Base-by-base conservation (phyloP, 2,797 vertebrate species). In the Fistularia commersonii region DNA sequence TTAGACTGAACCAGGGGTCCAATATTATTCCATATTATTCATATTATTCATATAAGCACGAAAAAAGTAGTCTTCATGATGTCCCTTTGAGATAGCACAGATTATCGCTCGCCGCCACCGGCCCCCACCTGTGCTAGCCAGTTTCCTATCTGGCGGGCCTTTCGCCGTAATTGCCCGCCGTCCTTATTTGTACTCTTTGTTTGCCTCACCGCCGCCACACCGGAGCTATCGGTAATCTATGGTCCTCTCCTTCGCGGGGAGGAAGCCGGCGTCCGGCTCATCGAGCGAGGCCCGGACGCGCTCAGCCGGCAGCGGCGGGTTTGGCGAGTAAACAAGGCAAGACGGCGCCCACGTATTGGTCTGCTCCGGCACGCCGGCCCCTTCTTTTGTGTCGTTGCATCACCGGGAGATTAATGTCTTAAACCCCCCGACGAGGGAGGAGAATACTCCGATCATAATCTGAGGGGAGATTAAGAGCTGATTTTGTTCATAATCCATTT, bases 61-160 rank as follows among this genome's bases (percentile, higher is more conserved):
- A 33, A 72, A 89, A 87, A 91, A 90, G 87, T 85, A 87, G 84
- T 85, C 82, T 67, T 80, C 84, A 87, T 86, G 87, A 90, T 90
- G 88, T 90, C 85, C 87, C 79, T 85, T 80, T 82, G 81, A 85
- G 83, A 88, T 88, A 78, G 74, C 69, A 74, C 56, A 87, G 85
- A 89, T 90, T 90, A 87, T 72, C 68, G 57, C 62, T 84, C 23
- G 23, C 23, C 23, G 23, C 23, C 23, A 4, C 23, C 23, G 23
- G 23, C 23, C 23, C 23, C 23, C 23, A 23, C 23, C 23, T 23
- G 76, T 86, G 89, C 92, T 90, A 90, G 87, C 87, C 90, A 23
- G 85, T 91, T 90, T 91, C 90, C 90, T 80, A 89, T 90, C 87
- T 87, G 77, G 85, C 87, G 89, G 90, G 91, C 91, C 88, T 92